Evolutionary conservation across 2,797 vertebrate genomes (phyloP).

Genomic region (Anabacerthia variegaticeps): DNA sequence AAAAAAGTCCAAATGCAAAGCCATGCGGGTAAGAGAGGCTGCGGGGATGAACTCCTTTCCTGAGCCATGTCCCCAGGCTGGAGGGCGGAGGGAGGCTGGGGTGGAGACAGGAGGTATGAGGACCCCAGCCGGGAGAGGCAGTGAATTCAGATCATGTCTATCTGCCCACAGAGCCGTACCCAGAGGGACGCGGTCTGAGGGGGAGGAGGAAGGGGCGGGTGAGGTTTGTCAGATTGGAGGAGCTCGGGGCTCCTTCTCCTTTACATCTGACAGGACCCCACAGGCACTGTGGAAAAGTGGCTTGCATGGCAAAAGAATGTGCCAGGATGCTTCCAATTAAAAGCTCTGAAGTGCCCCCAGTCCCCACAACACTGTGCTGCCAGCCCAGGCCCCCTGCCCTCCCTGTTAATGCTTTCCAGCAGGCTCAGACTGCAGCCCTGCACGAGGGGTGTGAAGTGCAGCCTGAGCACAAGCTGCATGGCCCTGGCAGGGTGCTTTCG

Average conservation of each 20-base stretch:
- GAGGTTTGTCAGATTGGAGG: conserved; percentile 47
- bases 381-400: neutral
- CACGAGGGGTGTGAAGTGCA: neutral
- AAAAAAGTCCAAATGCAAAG: conserved; percentile 11
- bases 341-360: neutral
- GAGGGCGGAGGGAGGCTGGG: neutral
- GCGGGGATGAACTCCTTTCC: neutral
- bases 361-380: neutral
- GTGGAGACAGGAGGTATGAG: neutral
- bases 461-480: neutral
- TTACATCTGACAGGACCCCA: conserved; percentile 52
- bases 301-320: conserved; percentile 33
- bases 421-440: neutral
- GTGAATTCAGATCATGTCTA: conserved; percentile 52
- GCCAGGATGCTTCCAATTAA: conserved; percentile 44
- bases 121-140: neutral
- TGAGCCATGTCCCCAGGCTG: neutral
- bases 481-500: neutral
- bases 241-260: conserved; percentile 26
- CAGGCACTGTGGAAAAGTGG: conserved; percentile 21
- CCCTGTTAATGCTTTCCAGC: neutral
- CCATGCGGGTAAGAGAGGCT: conserved; percentile 9
- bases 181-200: conserved; percentile 22
- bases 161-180: conserved; percentile 25
- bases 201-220: conserved; percentile 47